phyloP scores from a whole-genome alignment of 2,797 vertebrate genomes.

The Brotogeris chrysoptera region DNA sequence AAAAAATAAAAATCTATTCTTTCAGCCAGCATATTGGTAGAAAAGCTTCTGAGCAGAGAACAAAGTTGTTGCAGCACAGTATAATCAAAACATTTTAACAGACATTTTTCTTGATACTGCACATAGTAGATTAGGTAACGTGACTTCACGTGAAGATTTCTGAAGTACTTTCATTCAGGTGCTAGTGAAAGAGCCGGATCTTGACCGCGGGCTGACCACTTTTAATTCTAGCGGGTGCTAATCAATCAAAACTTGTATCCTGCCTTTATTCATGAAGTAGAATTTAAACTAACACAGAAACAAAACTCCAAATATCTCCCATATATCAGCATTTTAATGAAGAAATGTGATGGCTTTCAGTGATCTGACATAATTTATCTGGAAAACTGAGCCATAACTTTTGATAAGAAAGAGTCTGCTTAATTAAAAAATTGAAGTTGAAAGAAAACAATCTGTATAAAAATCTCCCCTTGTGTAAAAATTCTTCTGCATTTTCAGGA shows the following conservation, averaged over 20 bases:
- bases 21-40: background rate
- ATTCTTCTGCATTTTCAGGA: background rate
- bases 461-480: background rate
- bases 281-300: background rate
- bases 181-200: background rate
- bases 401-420: background rate
- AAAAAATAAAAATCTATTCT: background rate
- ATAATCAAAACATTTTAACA: slow-evolving; percentile 26
- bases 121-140: background rate
- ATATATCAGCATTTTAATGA: background rate
- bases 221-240: background rate
- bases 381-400: background rate
- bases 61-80: background rate
- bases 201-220: background rate
- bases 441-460: background rate
- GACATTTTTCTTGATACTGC: background rate
- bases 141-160: background rate
- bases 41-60: background rate
- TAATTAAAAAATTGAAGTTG: background rate
- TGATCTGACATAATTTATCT: background rate
- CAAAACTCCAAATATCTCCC: background rate
- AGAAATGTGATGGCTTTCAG: background rate
- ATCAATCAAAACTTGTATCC: background rate
- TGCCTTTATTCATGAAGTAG: background rate
- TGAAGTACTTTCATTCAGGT: background rate